Evolutionary conservation across 2,113 vertebrate species (phyloP).

Genomic region (Procavia capensis): DNA sequence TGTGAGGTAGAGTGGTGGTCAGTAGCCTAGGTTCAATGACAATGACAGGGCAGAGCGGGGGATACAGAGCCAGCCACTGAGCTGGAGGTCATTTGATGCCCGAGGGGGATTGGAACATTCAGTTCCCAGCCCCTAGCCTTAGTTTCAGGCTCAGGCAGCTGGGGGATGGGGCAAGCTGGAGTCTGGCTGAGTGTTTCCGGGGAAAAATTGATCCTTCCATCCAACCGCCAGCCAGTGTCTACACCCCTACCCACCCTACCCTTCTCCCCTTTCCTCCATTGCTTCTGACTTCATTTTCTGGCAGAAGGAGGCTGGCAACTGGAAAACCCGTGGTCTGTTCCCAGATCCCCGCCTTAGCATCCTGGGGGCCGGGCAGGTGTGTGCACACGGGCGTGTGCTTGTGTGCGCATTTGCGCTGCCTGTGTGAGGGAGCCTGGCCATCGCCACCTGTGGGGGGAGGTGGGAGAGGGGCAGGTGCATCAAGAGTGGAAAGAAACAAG

Average conservation of each 20-base stretch:
- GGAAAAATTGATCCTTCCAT: conserved; percentile 72
- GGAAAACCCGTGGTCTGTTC: conserved; percentile 28
- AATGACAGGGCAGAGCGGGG: too few relatives aligned
- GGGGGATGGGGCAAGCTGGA: not conserved
- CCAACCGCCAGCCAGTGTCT: not conserved
- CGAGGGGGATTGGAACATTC: not conserved
- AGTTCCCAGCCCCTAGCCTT: not conserved
- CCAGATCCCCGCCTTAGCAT: not conserved
- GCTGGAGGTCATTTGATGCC: not conserved
- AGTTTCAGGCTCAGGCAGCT: conserved; percentile 51
- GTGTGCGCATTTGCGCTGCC: too few relatives aligned
- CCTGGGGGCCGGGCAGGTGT: not conserved
- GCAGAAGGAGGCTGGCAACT: conserved; percentile 34
- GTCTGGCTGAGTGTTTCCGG: conserved; percentile 65
- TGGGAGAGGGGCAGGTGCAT: not conserved
- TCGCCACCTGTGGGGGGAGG: too few relatives aligned
- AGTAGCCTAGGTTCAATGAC: not conserved
- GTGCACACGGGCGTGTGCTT: not conserved
- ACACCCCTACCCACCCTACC: not conserved
- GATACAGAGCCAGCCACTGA: not conserved
- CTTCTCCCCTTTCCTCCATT: not conserved
- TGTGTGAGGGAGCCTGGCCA: not conserved
- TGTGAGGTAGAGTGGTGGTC: not conserved
- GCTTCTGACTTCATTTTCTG: conserved; percentile 45
- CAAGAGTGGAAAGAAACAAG: not conserved